phyloP scores from a whole-genome alignment of 37 sponge, comb jelly and placozoan species.

The Theonella swinhoei region DNA sequence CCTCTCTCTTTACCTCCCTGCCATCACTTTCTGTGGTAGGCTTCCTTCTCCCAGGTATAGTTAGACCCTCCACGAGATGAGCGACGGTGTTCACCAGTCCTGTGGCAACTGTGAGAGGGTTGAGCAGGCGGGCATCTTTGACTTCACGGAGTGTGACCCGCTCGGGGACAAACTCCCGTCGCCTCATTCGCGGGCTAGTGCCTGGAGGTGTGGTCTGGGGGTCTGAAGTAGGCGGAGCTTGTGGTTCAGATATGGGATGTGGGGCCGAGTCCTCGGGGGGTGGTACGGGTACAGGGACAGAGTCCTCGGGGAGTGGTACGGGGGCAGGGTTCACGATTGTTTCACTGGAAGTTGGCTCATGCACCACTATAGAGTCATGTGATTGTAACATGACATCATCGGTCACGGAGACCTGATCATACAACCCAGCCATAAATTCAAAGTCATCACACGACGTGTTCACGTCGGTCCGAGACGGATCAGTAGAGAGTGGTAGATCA shows the following conservation, averaged over 20 bases:
- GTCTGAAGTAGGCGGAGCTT: neutral
- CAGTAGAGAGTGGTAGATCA: conserved; percentile 49
- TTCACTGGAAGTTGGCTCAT: neutral
- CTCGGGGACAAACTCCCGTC: conserved; percentile 9
- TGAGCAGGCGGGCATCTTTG: neutral
- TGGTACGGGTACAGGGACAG: neutral
- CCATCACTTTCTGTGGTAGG: neutral
- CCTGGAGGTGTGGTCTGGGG: conserved; percentile 2
- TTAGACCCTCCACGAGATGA: conserved; percentile 32
- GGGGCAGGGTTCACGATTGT: neutral
- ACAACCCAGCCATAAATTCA: neutral
- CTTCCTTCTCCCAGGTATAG: neutral
- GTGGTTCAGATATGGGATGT: neutral
- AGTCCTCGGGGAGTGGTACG: neutral
- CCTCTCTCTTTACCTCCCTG: neutral
- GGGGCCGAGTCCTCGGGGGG: neutral
- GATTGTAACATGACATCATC: neutral
- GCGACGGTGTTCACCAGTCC: conserved; percentile 62
- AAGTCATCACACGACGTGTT: neutral
- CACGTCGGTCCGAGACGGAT: neutral
- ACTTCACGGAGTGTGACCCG: conserved; percentile 28
- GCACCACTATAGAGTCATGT: conserved; percentile 25
- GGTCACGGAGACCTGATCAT: neutral
- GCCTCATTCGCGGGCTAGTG: neutral
- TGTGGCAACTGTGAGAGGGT: conserved; percentile 58